Base-by-base conservation (phyloP, 2,797 vertebrate species). In the Ambastaia sidthimunki region DNA sequence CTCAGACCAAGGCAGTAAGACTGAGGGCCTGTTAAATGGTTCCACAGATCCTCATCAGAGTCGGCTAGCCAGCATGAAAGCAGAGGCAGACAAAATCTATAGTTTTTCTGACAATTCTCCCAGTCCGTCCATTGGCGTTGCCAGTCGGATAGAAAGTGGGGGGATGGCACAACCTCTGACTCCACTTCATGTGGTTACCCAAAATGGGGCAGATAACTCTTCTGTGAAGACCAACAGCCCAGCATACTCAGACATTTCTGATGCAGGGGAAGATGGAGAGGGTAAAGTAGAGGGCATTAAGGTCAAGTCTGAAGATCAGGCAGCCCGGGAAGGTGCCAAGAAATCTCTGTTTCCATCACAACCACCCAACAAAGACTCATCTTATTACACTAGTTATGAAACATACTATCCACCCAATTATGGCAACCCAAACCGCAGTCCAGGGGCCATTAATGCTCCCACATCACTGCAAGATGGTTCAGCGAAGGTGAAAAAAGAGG, bases 211-310 rank as follows among this genome's bases (percentile, higher is more conserved):
- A 0, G 98, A 99, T 89, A 97, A 95, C 28, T 93, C 96, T 83
- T 98, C 98, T 0, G 97, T 97, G 71, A 99, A 99, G 92, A 99
- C 97, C 72, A 98, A 97, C 80, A 99, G 98, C 87, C 98, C 98
- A 0, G 98, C 98, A 1, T 99, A 99, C 88, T 99, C 98, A 0
- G 98, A 99, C 88, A 99, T 99, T 89, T 99, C 98, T 0, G 98
- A 99, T 0, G 98, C 98, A 0, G 98, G 98, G 71, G 98, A 99
- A 85, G 98, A 99, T 2, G 97, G 96, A 2, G 98, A 99, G 86
- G 97, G 96, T 78, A 98, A 96, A 88, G 78, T 94, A 59, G 98
- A 99, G 59, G 91, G 92, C 0, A 59, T 94, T 74, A 99, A 97
- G 89, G 93, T 90, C 0, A 97, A 97, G 88, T 95, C 97, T 79